These are phyloP conservation scores for Nematostella vectensis DNA, from an alignment of 92 coral and sea anemone genomes.

Conservation along the genomic window DNA sequence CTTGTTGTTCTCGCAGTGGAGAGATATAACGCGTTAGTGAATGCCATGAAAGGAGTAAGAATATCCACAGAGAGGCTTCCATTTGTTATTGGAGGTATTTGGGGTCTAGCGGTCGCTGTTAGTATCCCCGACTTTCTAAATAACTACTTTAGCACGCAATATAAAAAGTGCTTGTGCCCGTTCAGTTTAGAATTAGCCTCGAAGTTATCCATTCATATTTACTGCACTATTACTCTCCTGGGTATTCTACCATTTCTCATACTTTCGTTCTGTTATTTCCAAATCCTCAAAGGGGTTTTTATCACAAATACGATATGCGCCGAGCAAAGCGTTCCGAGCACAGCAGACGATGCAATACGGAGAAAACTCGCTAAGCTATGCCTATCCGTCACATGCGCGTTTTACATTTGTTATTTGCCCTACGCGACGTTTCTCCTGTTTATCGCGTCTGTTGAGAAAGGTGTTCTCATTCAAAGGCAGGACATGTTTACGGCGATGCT, in stretches of 20 bases:
- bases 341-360: conserved; percentile 3
- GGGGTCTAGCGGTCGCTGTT: conserved; percentile 28
- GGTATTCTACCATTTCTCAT: conserved; percentile 42
- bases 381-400: conserved; percentile 34
- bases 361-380: conserved; percentile 43
- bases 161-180: conserved; percentile 44
- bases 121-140: conserved; percentile 33
- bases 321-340: conserved; percentile 4
- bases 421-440: conserved; percentile 33
- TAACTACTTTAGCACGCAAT: conserved; percentile 28
- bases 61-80: conserved; percentile 20
- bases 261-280: conserved; percentile 47
- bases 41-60: conserved; percentile 33
- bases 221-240: conserved; percentile 27
- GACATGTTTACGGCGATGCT: conserved; percentile 13
- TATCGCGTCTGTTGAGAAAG: conserved; percentile 16
- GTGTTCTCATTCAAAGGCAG: conserved; percentile 11
- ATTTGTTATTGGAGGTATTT: conserved; percentile 23
- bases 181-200: conserved; percentile 42
- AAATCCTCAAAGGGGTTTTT: conserved; percentile 48
- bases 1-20: conserved; percentile 44
- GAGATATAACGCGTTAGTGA: conserved; percentile 58
- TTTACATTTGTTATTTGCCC: conserved; percentile 43
- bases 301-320: conserved; percentile 40
- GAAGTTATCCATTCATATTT: conserved; percentile 18